Base-by-base conservation (phyloP, 2,888 invertebrate genomes). In the Serripes groenlandicus region DNA sequence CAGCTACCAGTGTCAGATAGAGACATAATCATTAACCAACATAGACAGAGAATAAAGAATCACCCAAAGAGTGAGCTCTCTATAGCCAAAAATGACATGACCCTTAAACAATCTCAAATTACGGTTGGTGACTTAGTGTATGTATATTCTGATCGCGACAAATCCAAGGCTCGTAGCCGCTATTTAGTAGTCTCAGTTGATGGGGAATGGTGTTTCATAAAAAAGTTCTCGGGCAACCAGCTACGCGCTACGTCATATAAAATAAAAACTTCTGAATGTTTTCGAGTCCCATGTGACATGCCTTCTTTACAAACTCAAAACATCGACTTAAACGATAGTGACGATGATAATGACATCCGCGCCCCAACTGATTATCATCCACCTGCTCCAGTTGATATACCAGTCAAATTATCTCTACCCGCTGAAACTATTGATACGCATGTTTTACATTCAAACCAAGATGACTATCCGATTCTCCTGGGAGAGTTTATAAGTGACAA, bases 151-250 rank as follows among this genome's bases (percentile, higher is more conserved):
- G 75, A 75, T 32, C 37, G 42, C 23, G 32, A 35, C 26, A 75
- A 75, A 56, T 23, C 35, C 9, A 18, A 74, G 23, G 74, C 66
- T 32, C 30, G 66, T 9, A 66, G 32, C 32, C 42, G 74, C 7
- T 74, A 74, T 74, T 42, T 74, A 7, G 74, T 74, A n/a, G 66
- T 64, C 11, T 74, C 74, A 3, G 26, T 34, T 11, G 75, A 75
- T 32, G 68, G 66, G 21, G 68, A 75, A n/a, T 75, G 75, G 75
- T 75, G 66, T 54, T 49, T 32, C 26, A 75, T 75, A 18, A 75
- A 75, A 26, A 66, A 66, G 34, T 75, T 75, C 30, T 11, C 28
- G 1, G 75, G 68, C 30, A 75, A 66, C 28, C 75, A 75, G 37
- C n/a, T 75, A 18, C 66, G 66, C 15, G 42, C 64, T 52, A 60